Conservation (phyloP, 53 echinoderm and acorn worm genomes). For the Paracentrotus lividus region DNA sequence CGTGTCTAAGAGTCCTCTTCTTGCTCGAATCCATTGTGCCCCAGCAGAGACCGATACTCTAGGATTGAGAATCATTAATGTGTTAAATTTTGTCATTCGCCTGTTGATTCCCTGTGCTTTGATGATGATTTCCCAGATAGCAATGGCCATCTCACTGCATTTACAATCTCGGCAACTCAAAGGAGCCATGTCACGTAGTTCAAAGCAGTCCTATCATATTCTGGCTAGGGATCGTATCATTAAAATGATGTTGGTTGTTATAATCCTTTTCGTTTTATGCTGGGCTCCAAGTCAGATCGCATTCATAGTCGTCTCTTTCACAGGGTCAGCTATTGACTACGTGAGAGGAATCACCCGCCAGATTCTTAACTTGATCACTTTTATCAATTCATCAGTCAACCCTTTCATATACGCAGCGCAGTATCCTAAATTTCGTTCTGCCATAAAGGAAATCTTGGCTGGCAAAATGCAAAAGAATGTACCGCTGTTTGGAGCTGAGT, state of each 20-base stretch:
- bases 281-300: constrained; percentile 25
- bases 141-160: constrained; percentile 51
- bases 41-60: not conserved
- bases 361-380: not conserved
- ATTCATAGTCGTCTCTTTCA: not conserved
- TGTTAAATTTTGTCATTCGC: constrained; percentile 20
- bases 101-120: constrained; percentile 7
- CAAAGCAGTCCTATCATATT: constrained; percentile 10
- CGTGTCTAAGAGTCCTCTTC: not conserved
- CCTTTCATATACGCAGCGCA: constrained; percentile 66
- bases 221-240: constrained; percentile 48
- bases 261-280: constrained; percentile 40
- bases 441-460: constrained; percentile 26
- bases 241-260: constrained; percentile 28
- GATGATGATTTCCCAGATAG: constrained; percentile 52
- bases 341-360: not conserved
- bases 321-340: not conserved
- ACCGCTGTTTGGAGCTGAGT: constrained; percentile 23
- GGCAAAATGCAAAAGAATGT: constrained; percentile 20
- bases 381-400: constrained; percentile 40
- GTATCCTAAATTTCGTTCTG: constrained; percentile 56
- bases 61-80: not conserved
- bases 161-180: not conserved
- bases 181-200: not conserved
- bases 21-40: not conserved